Percentiles rank a stretch among this genome's conserved stretches.
These are phyloP conservation scores for Diachasma alloeum DNA, from an alignment of 1,140 invertebrate species.

Conservation along the genomic window DNA sequence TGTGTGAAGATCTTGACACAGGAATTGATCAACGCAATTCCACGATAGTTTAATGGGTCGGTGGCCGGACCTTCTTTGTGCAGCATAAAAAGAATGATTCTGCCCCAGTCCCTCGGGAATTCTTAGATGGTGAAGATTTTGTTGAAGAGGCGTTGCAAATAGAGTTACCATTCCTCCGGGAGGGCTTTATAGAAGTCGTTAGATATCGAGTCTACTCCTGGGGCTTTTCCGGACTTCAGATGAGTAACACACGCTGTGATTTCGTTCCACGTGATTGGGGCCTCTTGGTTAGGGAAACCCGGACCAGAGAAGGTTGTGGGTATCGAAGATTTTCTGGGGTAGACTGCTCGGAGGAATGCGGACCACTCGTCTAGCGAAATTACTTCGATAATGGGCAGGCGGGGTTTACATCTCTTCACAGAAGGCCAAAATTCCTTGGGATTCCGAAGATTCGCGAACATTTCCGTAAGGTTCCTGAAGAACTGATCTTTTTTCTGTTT, in stretches of 20 bases:
- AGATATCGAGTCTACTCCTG: not conserved
- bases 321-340: not conserved
- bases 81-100: not conserved
- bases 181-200: not conserved
- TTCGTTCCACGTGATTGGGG: not conserved
- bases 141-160: not conserved
- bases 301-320: not conserved
- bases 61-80: not conserved
- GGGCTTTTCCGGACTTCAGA: not conserved
- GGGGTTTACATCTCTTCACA: not conserved
- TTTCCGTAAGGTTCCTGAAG: not conserved
- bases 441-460: not conserved
- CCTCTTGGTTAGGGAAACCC: not conserved
- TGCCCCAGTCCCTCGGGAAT: not conserved
- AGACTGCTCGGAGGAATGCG: not conserved
- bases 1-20: too few relatives aligned
- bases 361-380: not conserved
- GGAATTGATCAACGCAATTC: not conserved
- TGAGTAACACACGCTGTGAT: not conserved
- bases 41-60: not conserved
- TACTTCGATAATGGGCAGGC: not conserved
- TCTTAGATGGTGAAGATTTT: not conserved
- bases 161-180: not conserved
- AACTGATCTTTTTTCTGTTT: not conserved
- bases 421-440: not conserved